Conservation (phyloP, 2,797 vertebrate species). For the Helostoma temminkii region DNA sequence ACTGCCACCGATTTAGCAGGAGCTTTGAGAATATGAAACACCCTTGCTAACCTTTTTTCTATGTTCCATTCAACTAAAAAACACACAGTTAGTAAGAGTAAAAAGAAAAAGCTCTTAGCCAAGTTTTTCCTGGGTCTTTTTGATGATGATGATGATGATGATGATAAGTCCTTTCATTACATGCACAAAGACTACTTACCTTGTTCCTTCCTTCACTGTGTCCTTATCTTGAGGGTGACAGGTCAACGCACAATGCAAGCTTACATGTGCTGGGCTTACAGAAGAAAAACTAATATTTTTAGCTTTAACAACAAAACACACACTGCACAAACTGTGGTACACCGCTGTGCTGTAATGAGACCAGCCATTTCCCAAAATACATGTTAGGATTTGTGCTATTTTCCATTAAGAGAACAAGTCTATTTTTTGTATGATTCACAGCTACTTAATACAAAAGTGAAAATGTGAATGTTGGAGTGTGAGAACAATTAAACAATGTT, state of each 20-base stretch:
- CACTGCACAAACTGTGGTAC: constrained; percentile 8
- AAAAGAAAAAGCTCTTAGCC: not conserved
- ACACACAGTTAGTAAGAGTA: constrained; percentile 9
- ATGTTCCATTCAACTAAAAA: constrained; percentile 3
- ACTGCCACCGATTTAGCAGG: not conserved
- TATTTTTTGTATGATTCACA: constrained; percentile 22
- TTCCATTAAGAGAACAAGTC: constrained; percentile 22
- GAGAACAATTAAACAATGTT: not conserved
- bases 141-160: not conserved
- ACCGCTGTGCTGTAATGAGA: constrained; percentile 22
- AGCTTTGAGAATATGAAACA: constrained; percentile 21
- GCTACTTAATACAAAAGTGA: constrained; percentile 4
- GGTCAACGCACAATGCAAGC: not conserved
- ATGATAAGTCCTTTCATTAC: not conserved
- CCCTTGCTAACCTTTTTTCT: not conserved
- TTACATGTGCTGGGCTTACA: constrained; percentile 7
- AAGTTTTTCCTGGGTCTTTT: constrained; percentile 1
- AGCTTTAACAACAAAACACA: constrained; percentile 29
- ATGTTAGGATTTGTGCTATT: constrained; percentile 21
- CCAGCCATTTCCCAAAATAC: constrained; percentile 38
- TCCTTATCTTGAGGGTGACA: constrained; percentile 10
- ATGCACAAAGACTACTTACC: not conserved
- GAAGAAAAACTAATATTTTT: constrained; percentile 41
- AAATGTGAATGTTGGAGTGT: not conserved
- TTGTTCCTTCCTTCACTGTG: not conserved